Evolutionary conservation across 2,888 invertebrate species (phyloP).

Genomic region (Tenthredo scrophulariae): DNA sequence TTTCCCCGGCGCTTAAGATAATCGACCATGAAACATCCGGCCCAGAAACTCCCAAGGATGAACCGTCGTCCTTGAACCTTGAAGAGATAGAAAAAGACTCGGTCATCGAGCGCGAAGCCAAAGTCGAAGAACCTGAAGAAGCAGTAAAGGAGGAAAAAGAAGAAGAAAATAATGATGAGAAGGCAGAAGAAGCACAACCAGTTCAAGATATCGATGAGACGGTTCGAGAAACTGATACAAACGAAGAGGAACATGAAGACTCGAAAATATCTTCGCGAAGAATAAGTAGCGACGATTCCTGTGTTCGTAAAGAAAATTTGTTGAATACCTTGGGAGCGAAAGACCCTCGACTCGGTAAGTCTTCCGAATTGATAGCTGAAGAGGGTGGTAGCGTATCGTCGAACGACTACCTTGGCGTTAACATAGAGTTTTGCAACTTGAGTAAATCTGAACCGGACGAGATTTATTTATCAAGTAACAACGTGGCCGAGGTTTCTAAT

Average conservation of each 20-base stretch:
- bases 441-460: conserved; percentile 54
- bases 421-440: conserved; percentile 53
- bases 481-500: conserved; percentile 38
- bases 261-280: conserved; percentile 27
- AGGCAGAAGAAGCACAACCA: not conserved
- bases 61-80: not conserved
- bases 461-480: conserved; percentile 51
- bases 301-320: not conserved
- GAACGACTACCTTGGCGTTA: conserved; percentile 36
- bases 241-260: conserved; percentile 55
- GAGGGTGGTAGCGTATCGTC: not conserved
- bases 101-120: conserved; percentile 36
- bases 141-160: conserved; percentile 38
- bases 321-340: conserved; percentile 21
- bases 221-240: conserved; percentile 31
- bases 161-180: conserved; percentile 2
- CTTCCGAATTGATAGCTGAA: conserved; percentile 47
- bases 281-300: conserved; percentile 55
- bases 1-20: conserved; percentile 47
- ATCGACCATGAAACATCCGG: conserved; percentile 19
- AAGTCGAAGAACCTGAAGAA: conserved; percentile 57
- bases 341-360: conserved; percentile 43
- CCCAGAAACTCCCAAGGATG: not conserved
- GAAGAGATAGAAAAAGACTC: conserved; percentile 47
- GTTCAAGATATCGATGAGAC: not conserved